These are phyloP conservation scores for Saturnia japonica DNA, from an alignment of 2,888 invertebrate species.

Conservation along the genomic window DNA sequence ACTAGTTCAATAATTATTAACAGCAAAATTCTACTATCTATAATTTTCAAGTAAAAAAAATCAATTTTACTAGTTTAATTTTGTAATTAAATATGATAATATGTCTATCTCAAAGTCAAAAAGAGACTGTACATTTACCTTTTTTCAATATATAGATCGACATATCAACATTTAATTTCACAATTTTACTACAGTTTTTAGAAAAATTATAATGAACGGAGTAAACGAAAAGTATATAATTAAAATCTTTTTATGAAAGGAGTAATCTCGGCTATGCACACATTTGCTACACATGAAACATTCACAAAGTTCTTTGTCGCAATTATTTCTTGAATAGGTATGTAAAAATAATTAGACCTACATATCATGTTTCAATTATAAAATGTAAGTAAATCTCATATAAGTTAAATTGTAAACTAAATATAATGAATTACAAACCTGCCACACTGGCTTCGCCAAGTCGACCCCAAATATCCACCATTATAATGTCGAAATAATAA, in stretches of 20 bases:
- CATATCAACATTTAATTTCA: background rate
- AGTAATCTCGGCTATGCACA: background rate
- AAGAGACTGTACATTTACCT: background rate
- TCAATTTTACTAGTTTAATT: background rate
- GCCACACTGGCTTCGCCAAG: constrained; percentile 64
- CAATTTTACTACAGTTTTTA: background rate
- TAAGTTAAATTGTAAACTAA: background rate
- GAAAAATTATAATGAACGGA: background rate
- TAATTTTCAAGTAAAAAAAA: background rate
- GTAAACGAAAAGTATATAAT: background rate
- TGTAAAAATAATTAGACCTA: background rate
- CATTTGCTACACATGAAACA: background rate
- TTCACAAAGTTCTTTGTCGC: background rate
- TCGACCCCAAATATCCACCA: constrained; percentile 70
- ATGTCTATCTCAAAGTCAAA: background rate
- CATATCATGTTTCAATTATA: constrained; percentile 6
- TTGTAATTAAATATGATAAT: background rate
- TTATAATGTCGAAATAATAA: constrained; percentile 72
- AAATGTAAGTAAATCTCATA: background rate
- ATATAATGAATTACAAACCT: constrained; percentile 53
- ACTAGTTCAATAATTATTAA: background rate
- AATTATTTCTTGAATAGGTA: background rate
- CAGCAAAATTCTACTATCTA: background rate
- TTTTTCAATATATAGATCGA: background rate
- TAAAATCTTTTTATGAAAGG: background rate